phyloP scores from a whole-genome alignment of 2,888 invertebrate genomes.

The Lasioglossum pauxillum region DNA sequence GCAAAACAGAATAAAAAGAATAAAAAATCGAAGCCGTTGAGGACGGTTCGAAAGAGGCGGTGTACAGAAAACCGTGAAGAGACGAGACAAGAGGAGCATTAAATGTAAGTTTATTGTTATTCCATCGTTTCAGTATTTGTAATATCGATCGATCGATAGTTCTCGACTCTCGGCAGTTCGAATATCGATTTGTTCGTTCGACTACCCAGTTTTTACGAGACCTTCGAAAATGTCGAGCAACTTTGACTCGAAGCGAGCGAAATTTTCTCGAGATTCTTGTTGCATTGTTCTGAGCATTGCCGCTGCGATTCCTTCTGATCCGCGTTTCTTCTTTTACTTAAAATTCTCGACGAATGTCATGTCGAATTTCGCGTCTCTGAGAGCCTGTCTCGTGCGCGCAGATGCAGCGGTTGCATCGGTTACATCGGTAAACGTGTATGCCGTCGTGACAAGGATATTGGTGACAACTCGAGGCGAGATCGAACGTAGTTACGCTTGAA shows the following conservation, averaged over 20 bases:
- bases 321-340: not conserved
- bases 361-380: not conserved
- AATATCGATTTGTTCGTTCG: not conserved
- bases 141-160: not conserved
- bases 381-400: not conserved
- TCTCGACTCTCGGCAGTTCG: not conserved
- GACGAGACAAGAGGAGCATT: conserved; percentile 15
- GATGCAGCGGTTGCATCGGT: not conserved
- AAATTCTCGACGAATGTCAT: not conserved
- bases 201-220: not conserved
- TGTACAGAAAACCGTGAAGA: not conserved
- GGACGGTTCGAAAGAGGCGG: not conserved
- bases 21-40: not conserved
- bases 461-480: conserved; percentile 8
- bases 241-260: not conserved
- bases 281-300: no score
- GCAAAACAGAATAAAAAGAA: not conserved
- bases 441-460: not conserved
- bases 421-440: not conserved
- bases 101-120: conserved; percentile 37
- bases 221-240: not conserved
- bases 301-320: no score
- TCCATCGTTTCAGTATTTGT: not conserved
- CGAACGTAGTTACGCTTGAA: conserved; percentile 11
- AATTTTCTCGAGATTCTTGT: not conserved